Percentiles rank a stretch among this genome's conserved stretches.
These are phyloP conservation scores for Gopherus flavomarginatus DNA, from an alignment of 2,113 vertebrate species.

Conservation along the genomic window DNA sequence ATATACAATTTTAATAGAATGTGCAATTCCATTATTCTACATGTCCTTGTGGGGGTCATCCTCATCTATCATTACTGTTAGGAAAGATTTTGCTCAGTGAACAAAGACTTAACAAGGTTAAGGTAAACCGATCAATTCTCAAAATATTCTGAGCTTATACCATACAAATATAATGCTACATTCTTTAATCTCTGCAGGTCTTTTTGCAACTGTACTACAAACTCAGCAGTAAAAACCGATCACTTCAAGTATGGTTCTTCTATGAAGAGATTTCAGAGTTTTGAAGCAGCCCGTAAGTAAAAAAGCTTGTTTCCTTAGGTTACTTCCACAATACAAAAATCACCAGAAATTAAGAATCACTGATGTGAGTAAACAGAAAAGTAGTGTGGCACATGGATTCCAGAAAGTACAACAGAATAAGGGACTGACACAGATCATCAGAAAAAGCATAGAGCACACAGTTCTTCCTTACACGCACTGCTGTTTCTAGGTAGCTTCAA, in stretches of 20 bases:
- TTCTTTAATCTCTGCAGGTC: background rate
- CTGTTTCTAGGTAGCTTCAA: background rate
- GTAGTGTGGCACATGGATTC: background rate
- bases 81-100: background rate
- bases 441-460: background rate
- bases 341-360: background rate
- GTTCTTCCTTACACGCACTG: background rate
- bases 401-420: background rate
- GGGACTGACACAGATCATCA: background rate
- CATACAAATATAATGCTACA: background rate
- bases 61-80: background rate
- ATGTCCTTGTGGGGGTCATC: background rate
- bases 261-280: background rate
- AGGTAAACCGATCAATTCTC: background rate
- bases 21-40: background rate
- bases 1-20: background rate
- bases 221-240: background rate
- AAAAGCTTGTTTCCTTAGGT: background rate
- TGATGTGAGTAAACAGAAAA: background rate
- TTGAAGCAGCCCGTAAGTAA: background rate
- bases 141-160: background rate
- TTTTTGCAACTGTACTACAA: background rate
- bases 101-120: background rate
- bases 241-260: background rate
- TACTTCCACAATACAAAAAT: background rate